A percentile compares a stretch with the other conserved stretches of the same genome.
Conservation (phyloP, 2,113 vertebrate species). For the Cryptomyrus ogoouensis region DNA sequence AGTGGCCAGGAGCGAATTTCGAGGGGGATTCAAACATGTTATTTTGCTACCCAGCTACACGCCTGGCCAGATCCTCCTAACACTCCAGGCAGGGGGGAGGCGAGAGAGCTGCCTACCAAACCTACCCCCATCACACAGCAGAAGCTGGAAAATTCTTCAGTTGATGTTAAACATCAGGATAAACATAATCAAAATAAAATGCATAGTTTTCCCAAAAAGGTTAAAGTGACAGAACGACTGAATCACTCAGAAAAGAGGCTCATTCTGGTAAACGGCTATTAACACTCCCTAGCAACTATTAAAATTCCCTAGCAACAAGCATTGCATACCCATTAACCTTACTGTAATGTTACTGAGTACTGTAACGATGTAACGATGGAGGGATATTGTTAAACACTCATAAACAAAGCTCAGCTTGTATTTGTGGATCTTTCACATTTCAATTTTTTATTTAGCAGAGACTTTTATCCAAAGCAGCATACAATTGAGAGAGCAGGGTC, state of each 20-base stretch:
- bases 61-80: background rate
- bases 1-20: background rate
- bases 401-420: background rate
- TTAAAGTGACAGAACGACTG: constrained; percentile 20
- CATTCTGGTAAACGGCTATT: constrained; percentile 1
- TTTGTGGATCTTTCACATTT: background rate
- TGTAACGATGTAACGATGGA: background rate
- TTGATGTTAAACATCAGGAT: background rate
- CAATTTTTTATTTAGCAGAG: background rate
- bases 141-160: no score
- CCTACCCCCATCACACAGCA: background rate
- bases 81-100: background rate
- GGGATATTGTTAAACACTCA: background rate
- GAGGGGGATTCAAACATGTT: background rate
- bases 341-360: background rate
- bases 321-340: background rate
- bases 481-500: background rate
- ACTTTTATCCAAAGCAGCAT: background rate
- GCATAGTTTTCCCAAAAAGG: constrained; percentile 9
- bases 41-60: background rate
- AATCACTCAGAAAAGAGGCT: constrained; percentile 9
- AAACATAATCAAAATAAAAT: background rate
- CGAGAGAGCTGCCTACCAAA: background rate
- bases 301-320: constrained; percentile 30
- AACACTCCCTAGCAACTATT: constrained; percentile 6